These are phyloP conservation scores for Erpetoichthys calabaricus DNA, from an alignment of 2,797 vertebrate genomes.

Conservation along the genomic window DNA sequence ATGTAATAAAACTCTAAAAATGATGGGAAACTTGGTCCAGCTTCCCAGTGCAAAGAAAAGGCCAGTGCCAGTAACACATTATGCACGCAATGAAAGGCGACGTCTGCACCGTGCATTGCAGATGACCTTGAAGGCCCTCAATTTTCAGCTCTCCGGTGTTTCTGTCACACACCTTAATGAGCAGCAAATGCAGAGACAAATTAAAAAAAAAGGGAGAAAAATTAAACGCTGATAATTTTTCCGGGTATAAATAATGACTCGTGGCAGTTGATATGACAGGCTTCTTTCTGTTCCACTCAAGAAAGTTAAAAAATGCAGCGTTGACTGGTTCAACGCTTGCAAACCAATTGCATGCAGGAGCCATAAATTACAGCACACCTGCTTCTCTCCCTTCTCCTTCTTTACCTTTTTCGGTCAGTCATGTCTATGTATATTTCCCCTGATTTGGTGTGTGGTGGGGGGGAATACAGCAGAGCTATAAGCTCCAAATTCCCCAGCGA, in stretches of 20 bases:
- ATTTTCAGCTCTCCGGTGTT: neutral
- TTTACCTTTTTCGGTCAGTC: slow-evolving; percentile 11
- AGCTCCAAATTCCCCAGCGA: slow-evolving; percentile 24
- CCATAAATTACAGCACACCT: slow-evolving; percentile 13
- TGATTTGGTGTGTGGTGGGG: slow-evolving; percentile 9
- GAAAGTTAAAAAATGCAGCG: slow-evolving; percentile 5
- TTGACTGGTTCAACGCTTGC: slow-evolving; percentile 4
- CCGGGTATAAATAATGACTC: slow-evolving; percentile 2
- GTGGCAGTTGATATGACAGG: slow-evolving; percentile 4
- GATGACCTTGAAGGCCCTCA: neutral
- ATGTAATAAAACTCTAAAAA: no score
- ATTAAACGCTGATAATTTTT: no score
- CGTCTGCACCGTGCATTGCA: neutral
- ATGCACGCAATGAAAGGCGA: neutral
- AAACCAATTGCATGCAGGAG: slow-evolving; percentile 14
- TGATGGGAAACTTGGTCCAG: neutral
- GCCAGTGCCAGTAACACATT: neutral
- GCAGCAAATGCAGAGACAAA: slow-evolving; percentile 4
- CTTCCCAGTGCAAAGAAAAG: neutral
- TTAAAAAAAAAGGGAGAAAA: slow-evolving; percentile 2
- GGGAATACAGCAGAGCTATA: slow-evolving; percentile 13
- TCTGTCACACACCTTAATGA: slow-evolving; percentile 3
- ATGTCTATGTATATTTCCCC: slow-evolving; percentile 17
- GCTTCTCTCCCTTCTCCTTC: slow-evolving; percentile 17
- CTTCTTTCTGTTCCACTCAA: slow-evolving; percentile 1